phyloP scores from a whole-genome alignment of 2,113 vertebrate species.

The Ictalurus punctatus region DNA sequence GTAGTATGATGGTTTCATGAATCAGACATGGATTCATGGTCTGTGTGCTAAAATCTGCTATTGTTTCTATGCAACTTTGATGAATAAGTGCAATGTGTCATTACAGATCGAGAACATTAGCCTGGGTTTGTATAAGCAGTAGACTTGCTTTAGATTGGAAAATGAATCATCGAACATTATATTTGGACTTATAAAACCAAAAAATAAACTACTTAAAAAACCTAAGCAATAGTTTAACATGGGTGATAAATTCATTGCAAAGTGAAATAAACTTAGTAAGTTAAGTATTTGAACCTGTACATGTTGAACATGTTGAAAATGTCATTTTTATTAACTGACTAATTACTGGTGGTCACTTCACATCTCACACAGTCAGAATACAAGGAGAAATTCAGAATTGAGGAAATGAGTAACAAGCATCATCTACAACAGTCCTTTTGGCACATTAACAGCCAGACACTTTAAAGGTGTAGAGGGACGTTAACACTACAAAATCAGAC shows the following conservation, averaged over 20 bases:
- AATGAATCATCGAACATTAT: background rate
- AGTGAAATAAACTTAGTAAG: constrained; percentile 15
- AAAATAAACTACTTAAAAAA: constrained; percentile 6
- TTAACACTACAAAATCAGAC: constrained; percentile 60
- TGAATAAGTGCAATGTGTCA: constrained; percentile 11
- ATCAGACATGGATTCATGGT: background rate
- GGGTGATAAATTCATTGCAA: background rate
- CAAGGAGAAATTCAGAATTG: constrained; percentile 30
- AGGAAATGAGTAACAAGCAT: constrained; percentile 40
- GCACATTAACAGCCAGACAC: constrained; percentile 34
- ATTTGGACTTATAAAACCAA: background rate
- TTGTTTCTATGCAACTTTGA: constrained; percentile 4
- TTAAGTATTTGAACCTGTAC: constrained; percentile 3
- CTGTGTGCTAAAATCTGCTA: background rate
- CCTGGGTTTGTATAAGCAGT: constrained; percentile 12
- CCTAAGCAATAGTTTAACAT: background rate
- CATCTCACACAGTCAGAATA: constrained; percentile 15
- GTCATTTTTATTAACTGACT: background rate
- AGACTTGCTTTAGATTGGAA: background rate
- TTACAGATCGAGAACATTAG: constrained; percentile 7
- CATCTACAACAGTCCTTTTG: constrained; percentile 26
- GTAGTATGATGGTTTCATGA: background rate
- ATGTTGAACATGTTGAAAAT: background rate
- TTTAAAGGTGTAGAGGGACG: background rate
- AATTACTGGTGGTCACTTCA: constrained; percentile 19